A percentile compares a stretch with the other conserved stretches of the same genome.
Evolutionary conservation across 1,140 invertebrate genomes (phyloP).

Genomic region (Drusus annulatus): DNA sequence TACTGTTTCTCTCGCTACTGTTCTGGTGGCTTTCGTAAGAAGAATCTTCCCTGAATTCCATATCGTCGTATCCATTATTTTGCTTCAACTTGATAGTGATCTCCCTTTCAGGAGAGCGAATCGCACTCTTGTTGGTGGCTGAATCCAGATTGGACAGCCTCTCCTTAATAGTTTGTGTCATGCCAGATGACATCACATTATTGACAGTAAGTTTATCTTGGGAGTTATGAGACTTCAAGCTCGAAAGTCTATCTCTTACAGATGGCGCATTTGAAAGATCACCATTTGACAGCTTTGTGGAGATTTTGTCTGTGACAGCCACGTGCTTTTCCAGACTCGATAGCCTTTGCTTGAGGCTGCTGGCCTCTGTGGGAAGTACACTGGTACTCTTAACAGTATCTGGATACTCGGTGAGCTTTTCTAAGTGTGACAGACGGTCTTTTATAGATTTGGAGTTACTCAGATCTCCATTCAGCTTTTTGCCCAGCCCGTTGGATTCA

Average conservation of each 20-base stretch:
- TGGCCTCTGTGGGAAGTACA: conserved; percentile 75
- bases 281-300: conserved; percentile 69
- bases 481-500: conserved; percentile 62
- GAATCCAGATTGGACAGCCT: conserved; percentile 72
- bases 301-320: conserved; percentile 67
- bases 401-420: conserved; percentile 71
- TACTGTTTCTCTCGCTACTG: conserved; percentile 48
- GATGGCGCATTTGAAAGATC: conserved; percentile 68
- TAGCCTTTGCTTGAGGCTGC: conserved; percentile 76
- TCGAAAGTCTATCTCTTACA: conserved; percentile 73
- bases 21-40: conserved; percentile 47
- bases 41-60: conserved; percentile 61
- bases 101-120: conserved; percentile 67
- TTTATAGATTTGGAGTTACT: conserved; percentile 78
- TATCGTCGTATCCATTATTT: conserved; percentile 61
- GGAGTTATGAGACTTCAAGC: conserved; percentile 72
- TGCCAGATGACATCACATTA: conserved; percentile 46
- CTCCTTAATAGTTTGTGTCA: conserved; percentile 72
- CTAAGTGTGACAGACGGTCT: conserved; percentile 78
- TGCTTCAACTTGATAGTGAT: conserved; percentile 54
- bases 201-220: conserved; percentile 65
- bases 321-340: conserved; percentile 76
- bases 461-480: conserved; percentile 73
- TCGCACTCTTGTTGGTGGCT: conserved; percentile 69
- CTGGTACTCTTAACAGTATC: conserved; percentile 67